Evolutionary conservation across 2,797 vertebrate species (phyloP).

Genomic region (Staurois parvus): DNA sequence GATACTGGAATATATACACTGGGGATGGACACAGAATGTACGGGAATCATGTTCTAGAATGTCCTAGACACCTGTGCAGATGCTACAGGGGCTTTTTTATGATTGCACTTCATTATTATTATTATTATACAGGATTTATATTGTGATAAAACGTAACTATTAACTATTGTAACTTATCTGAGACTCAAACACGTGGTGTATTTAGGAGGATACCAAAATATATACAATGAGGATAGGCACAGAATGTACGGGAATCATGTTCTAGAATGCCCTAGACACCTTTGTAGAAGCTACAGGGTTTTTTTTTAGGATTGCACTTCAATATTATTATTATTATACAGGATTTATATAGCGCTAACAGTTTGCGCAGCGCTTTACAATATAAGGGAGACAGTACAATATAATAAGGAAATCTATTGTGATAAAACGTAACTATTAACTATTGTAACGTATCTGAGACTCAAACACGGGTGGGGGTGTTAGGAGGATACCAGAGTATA

Average conservation of each 20-base stretch:
- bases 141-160: too few relatives aligned
- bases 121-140: too few relatives aligned
- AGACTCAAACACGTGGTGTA: constrained; percentile 19
- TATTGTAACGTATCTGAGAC: not conserved
- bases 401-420: too few relatives aligned
- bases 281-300: not conserved
- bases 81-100: not conserved
- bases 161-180: not conserved
- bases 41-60: not conserved
- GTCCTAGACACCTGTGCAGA: not conserved
- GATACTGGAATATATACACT: not conserved
- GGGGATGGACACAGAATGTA: not conserved
- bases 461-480: constrained; percentile 16
- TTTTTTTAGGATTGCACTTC: too few relatives aligned
- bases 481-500: not conserved
- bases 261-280: not conserved
- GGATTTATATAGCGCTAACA: too few relatives aligned
- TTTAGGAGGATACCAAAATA: not conserved
- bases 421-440: too few relatives aligned
- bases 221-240: not conserved
- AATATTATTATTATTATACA: too few relatives aligned
- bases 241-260: not conserved
- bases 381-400: too few relatives aligned
- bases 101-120: too few relatives aligned
- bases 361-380: too few relatives aligned